Conservation (phyloP, 1,140 invertebrate genomes). For the Drosophila guanche region DNA sequence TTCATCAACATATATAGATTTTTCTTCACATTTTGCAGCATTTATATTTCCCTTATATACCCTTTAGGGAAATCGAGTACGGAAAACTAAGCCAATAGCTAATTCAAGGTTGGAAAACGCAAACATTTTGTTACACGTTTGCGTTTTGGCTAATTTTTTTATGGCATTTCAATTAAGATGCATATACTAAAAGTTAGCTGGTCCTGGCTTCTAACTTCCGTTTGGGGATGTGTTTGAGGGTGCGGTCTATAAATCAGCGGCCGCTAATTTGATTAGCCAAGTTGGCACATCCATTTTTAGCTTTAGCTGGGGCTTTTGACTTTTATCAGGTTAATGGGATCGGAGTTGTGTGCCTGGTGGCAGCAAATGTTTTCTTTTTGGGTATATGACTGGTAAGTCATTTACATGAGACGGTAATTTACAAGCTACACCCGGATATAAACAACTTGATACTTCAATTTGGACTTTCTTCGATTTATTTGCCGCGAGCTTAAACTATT, state of each 20-base stretch:
- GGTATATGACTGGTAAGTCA: slow-evolving; percentile 19
- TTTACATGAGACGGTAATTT: slow-evolving; percentile 41
- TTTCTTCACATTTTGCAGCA: background rate
- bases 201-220: background rate
- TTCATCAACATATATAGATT: no score
- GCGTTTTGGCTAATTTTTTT: slow-evolving; percentile 34
- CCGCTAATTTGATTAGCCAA: slow-evolving; percentile 59
- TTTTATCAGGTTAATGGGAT: slow-evolving; percentile 44
- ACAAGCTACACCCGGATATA: slow-evolving; percentile 12
- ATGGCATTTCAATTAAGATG: slow-evolving; percentile 64
- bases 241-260: slow-evolving; percentile 54
- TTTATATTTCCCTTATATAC: no score
- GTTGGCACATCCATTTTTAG: slow-evolving; percentile 44
- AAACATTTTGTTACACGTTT: slow-evolving; percentile 52
- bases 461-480: slow-evolving; percentile 18
- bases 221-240: slow-evolving; percentile 10
- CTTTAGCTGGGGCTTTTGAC: slow-evolving; percentile 12
- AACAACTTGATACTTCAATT: slow-evolving; percentile 22
- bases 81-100: slow-evolving; percentile 43
- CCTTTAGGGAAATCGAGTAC: background rate
- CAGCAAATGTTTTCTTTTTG: slow-evolving; percentile 16
- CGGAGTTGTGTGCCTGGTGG: slow-evolving; percentile 23
- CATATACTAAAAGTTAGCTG: slow-evolving; percentile 57
- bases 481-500: slow-evolving; percentile 20
- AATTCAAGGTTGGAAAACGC: slow-evolving; percentile 27